Evolutionary conservation across 2,113 vertebrate genomes (phyloP).

Genomic region (Xiphophorus maculatus): DNA sequence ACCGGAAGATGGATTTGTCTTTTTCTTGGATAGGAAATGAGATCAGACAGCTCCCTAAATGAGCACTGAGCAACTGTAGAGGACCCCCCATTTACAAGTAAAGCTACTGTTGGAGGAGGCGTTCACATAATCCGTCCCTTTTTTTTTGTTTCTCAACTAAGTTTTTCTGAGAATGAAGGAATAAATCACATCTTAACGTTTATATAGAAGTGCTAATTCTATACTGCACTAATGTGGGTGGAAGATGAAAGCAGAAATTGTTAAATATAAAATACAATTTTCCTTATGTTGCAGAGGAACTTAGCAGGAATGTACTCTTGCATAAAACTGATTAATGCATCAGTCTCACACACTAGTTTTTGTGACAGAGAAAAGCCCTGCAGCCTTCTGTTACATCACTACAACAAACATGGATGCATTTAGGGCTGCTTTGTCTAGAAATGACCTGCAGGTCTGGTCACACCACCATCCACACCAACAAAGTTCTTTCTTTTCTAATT

Average conservation of each 20-base stretch:
- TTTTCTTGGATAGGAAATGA: conserved; percentile 43
- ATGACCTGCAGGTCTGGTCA: not conserved
- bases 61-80: conserved; percentile 23
- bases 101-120: conserved; percentile 3
- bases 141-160: not conserved
- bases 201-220: not conserved
- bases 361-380: not conserved
- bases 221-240: not conserved
- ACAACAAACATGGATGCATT: not conserved
- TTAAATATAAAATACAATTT: not conserved
- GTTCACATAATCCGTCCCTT: not conserved
- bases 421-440: not conserved
- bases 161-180: not conserved
- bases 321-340: not conserved
- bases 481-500: not conserved
- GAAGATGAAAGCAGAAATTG: conserved; percentile 1
- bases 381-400: too few species aligned
- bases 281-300: not conserved
- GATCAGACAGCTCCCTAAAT: conserved; percentile 43
- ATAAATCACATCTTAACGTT: not conserved
- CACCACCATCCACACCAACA: not conserved
- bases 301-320: not conserved
- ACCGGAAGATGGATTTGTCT: conserved; percentile 33
- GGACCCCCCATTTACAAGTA: conserved; percentile 14
- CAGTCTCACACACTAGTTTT: not conserved